These are phyloP conservation scores for Hydrozoanthus gracilis DNA, from an alignment of 92 coral and sea anemone species.

Conservation along the genomic window DNA sequence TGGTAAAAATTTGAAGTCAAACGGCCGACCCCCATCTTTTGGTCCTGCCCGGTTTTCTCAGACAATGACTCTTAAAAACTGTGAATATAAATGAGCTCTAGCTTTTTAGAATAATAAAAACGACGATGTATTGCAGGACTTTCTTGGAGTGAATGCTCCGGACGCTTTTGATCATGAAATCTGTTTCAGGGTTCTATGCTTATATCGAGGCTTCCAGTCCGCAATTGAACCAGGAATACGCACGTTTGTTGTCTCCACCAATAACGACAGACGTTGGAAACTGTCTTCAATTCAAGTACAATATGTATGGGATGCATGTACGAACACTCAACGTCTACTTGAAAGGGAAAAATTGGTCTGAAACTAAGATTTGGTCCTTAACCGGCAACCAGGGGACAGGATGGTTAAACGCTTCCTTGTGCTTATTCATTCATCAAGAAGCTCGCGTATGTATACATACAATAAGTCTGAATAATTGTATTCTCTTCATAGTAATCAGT, in stretches of 20 bases:
- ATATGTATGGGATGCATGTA: slow-evolving; percentile 84
- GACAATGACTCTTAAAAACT: too few species aligned
- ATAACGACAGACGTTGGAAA: slow-evolving; percentile 63
- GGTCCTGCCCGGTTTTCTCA: too few species aligned
- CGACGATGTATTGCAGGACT: too few species aligned
- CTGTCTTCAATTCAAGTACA: slow-evolving; percentile 83
- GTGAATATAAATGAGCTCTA: too few species aligned
- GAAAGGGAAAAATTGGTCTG: slow-evolving; percentile 62
- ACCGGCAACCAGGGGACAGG: slow-evolving; percentile 64
- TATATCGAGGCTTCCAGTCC: slow-evolving; percentile 93
- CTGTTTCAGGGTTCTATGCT: slow-evolving; percentile 69
- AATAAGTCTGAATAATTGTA: neutral
- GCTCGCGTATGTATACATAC: slow-evolving; percentile 1
- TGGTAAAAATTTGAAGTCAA: too few species aligned
- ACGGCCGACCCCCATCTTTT: too few species aligned
- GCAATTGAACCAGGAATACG: slow-evolving; percentile 81
- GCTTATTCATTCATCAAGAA: neutral
- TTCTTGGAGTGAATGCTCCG: too few species aligned
- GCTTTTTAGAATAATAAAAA: too few species aligned
- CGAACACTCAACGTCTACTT: slow-evolving; percentile 74
- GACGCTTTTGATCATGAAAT: neutral
- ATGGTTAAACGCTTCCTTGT: slow-evolving; percentile 66
- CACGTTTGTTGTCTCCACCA: slow-evolving; percentile 77
- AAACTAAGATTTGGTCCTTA: slow-evolving; percentile 69
- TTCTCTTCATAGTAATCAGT: neutral